Conservation (phyloP, 2,113 vertebrate species). For the Gadus chalcogrammus region DNA sequence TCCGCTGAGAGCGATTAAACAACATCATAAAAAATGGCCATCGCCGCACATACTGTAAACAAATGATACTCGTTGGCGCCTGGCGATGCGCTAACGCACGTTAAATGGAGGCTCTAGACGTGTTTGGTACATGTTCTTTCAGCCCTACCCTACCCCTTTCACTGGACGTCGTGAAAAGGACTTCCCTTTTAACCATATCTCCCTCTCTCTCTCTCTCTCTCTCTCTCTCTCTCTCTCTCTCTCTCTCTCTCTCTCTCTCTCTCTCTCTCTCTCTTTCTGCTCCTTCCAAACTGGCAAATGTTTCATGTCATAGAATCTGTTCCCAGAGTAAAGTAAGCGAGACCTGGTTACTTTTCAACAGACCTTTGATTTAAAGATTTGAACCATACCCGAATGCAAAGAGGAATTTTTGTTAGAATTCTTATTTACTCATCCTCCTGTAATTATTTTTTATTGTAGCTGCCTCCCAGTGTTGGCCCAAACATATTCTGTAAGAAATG, state of each 20-base stretch:
- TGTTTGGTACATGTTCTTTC: neutral
- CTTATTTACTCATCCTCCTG: too few species aligned
- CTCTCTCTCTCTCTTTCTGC: slow-evolving; percentile 30
- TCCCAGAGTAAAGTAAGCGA: slow-evolving; percentile 32
- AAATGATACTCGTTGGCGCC: slow-evolving; percentile 62
- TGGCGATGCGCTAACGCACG: slow-evolving; percentile 40
- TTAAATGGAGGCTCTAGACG: neutral
- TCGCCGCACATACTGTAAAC: slow-evolving; percentile 68
- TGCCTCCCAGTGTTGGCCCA: too few species aligned
- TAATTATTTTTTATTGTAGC: too few species aligned
- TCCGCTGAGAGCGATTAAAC: slow-evolving; percentile 69
- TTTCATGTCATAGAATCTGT: slow-evolving; percentile 73
- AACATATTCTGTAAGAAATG: too few species aligned
- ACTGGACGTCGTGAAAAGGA: too few species aligned
- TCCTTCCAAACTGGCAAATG: slow-evolving; percentile 60
- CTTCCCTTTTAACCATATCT: neutral
- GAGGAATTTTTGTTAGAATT: too few species aligned
- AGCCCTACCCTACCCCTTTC: too few species aligned
- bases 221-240: slow-evolving; percentile 37
- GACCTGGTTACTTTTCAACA: slow-evolving; percentile 31
- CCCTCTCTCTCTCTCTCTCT: neutral
- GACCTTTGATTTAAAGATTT: slow-evolving; percentile 35
- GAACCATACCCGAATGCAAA: neutral
- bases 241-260: too few species aligned
- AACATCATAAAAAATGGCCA: slow-evolving; percentile 65